Base-by-base conservation (phyloP, 2,113 vertebrate species). In the Psephotus haematonotus region DNA sequence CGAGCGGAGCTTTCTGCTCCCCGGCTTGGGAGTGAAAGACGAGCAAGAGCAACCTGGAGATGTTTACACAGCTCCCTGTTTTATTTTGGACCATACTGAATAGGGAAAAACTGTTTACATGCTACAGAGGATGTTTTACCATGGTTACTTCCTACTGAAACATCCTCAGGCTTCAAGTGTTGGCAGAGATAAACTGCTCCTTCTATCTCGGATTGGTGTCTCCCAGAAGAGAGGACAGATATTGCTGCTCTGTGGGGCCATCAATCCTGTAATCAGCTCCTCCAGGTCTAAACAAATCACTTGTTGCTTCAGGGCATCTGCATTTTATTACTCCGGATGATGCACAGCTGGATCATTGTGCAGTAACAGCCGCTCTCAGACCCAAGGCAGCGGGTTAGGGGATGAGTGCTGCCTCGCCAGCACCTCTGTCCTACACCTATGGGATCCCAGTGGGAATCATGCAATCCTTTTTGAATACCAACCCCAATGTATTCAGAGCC, bases 71-170 rank as follows among this genome's bases (percentile, higher is more conserved):
- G 65, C 86, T 94, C 95, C 72, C 50, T 72, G 85, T 63, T 81
- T 79, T 82, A 88, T 97, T 97, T 97, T 88, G 90, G 47, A 80
- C 84, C 78, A 75, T 82, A 41, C 76, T 91, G 96, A 89, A 92
- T 13, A 82, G 91, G 87, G 74, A 74, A 94, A 92, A 90, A 89
- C 5, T 93, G 83, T 98, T 98, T 97, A 97, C 63, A 68, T 44
- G 49, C 68, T 94, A 41, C 74, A 86, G 82, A 96, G 95, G 95
- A 97, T 97, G 95, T 96, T 97, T 97, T 97, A 95, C 80, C 82
- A 50, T 82, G 89, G 93, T 84, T 86, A 92, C 88, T 97, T 97
- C 96, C 93, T 92, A 95, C 87, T 83, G 86, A 83, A 96, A 79
- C 0, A 11, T 91, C 87, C 92, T 95, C 90, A 41, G 53, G 70